These are phyloP conservation scores for Antennarius maculatus DNA, from an alignment of 2,797 vertebrate species.

Conservation along the genomic window DNA sequence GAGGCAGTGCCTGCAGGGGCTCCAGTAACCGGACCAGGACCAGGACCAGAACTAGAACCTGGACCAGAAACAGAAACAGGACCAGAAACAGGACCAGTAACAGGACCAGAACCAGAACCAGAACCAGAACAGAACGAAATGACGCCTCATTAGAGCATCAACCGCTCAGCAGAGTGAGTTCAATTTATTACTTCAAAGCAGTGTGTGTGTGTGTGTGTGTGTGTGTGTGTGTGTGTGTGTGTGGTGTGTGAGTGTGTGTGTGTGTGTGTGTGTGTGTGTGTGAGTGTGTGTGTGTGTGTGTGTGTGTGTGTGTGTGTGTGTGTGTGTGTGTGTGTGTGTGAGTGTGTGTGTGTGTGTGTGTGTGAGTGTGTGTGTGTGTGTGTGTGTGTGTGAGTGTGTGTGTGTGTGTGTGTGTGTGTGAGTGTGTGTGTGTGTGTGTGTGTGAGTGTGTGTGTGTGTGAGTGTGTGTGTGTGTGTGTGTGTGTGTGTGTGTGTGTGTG, in stretches of 20 bases:
- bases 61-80: too few species aligned
- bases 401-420: neutral
- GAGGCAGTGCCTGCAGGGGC: too few species aligned
- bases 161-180: neutral
- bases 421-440: neutral
- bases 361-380: neutral
- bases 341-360: neutral
- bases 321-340: neutral
- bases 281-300: neutral
- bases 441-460: conserved; percentile 6
- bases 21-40: too few species aligned
- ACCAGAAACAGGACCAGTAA: too few species aligned
- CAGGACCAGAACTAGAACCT: too few species aligned
- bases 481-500: neutral
- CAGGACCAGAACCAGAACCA: too few species aligned
- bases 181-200: conserved; percentile 1
- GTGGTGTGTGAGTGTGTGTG: conserved; percentile 6
- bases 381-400: conserved; percentile 5
- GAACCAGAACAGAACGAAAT: conserved; percentile 16
- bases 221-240: conserved; percentile 7
- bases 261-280: neutral
- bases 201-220: neutral
- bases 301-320: conserved; percentile 6
- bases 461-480: neutral
- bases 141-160: conserved; percentile 9